These are phyloP conservation scores for Suillia variegata DNA, from an alignment of 2,888 invertebrate species.

Conservation along the genomic window DNA sequence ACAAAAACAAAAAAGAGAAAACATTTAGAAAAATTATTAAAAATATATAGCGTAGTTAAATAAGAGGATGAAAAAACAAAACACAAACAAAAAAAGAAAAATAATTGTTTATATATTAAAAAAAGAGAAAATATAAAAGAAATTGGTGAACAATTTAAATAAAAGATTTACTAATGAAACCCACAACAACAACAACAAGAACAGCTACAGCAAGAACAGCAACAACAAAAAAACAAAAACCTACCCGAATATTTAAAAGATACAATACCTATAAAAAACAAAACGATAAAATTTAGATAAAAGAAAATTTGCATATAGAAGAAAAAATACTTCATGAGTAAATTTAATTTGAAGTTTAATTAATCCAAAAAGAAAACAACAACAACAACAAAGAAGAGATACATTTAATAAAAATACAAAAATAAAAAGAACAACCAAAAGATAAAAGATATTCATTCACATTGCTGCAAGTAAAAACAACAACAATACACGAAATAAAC, in stretches of 20 bases:
- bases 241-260: neutral
- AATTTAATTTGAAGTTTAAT: conserved; percentile 14
- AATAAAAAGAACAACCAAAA: neutral
- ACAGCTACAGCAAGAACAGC: neutral
- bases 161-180: conserved; percentile 16
- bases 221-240: neutral
- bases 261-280: conserved; percentile 13
- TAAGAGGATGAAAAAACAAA: neutral
- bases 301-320: conserved; percentile 14
- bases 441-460: neutral
- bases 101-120: conserved; percentile 22
- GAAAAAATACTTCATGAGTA: conserved; percentile 11
- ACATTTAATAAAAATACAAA: conserved; percentile 3
- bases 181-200: conserved; percentile 15
- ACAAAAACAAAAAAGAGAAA: conserved; percentile 31
- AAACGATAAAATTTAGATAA: conserved; percentile 2
- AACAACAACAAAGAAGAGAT: conserved; percentile 8
- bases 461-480: no score
- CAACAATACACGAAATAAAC: neutral
- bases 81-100: conserved; percentile 29
- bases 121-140: conserved; percentile 9
- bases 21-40: neutral
- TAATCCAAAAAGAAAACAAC: neutral
- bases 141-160: neutral
- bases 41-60: conserved; percentile 11